Percentiles rank a stretch among this genome's conserved stretches.
Evolutionary conservation across 1,140 invertebrate species (phyloP).

Genomic region (Drosophila athabasca): DNA sequence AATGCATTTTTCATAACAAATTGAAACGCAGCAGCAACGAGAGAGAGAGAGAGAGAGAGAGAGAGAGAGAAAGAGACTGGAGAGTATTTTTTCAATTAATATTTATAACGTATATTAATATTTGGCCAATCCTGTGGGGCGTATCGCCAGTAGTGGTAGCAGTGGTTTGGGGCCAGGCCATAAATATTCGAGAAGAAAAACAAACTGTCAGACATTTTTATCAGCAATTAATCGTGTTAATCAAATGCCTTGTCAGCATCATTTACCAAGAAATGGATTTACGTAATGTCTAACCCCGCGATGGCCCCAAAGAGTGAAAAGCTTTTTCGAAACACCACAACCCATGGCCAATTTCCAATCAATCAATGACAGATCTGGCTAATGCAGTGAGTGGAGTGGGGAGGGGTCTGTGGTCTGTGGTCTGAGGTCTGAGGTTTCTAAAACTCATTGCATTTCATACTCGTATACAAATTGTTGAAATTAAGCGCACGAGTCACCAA

Average conservation of each 20-base stretch:
- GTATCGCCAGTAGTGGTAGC: conserved; percentile 62
- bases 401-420: conserved; percentile 12
- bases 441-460: conserved; percentile 75
- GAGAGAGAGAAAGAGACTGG: conserved; percentile 15
- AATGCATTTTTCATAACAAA: conserved; percentile 79
- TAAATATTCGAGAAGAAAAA: conserved; percentile 45
- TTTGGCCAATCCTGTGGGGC: not conserved
- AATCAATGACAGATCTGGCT: conserved; percentile 67
- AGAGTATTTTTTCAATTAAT: conserved; percentile 44
- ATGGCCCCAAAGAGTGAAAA: conserved; percentile 56
- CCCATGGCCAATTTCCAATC: conserved; percentile 53
- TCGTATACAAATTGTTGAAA: conserved; percentile 80
- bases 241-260: conserved; percentile 82
- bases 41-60: not conserved
- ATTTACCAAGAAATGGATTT: conserved; percentile 73
- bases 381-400: conserved; percentile 16
- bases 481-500: conserved; percentile 78
- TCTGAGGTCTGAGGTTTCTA: conserved; percentile 42
- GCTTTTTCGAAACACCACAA: conserved; percentile 55
- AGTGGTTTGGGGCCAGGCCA: conserved; percentile 1
- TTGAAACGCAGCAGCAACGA: conserved; percentile 47
- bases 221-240: conserved; percentile 82
- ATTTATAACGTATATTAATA: conserved; percentile 44
- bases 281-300: conserved; percentile 57
- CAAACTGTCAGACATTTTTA: conserved; percentile 81